Percentiles rank a stretch among this genome's conserved stretches.
These are phyloP conservation scores for Stictocephala bisonia DNA, from an alignment of 2,888 invertebrate species.

Conservation along the genomic window DNA sequence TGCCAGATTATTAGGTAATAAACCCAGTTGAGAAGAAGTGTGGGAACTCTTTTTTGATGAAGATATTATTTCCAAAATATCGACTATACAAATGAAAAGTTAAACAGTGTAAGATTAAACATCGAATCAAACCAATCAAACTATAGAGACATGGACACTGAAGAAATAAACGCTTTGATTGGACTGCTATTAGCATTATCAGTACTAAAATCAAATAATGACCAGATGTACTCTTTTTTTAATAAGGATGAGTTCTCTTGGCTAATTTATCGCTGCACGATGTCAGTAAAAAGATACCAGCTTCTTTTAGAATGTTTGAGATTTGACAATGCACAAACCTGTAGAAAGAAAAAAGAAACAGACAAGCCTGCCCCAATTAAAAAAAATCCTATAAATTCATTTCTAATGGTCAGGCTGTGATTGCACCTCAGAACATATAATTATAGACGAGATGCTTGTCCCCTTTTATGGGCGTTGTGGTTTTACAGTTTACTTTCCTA, in stretches of 20 bases:
- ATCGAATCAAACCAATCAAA: no score
- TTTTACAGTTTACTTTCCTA: slow-evolving; percentile 37
- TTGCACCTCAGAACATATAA: slow-evolving; percentile 12
- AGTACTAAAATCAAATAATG: slow-evolving; percentile 24
- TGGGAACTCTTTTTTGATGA: no score
- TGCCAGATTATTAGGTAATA: no score
- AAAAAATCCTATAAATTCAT: slow-evolving; percentile 33
- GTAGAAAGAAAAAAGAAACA: neutral
- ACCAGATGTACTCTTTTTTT: slow-evolving; percentile 16
- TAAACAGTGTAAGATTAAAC: no score
- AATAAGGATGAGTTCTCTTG: slow-evolving; percentile 14
- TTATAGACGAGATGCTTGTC: slow-evolving; percentile 24
- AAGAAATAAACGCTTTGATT: slow-evolving; percentile 25
- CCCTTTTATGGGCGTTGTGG: slow-evolving; percentile 8
- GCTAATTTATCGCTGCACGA: slow-evolving; percentile 9
- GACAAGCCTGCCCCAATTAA: slow-evolving; percentile 46
- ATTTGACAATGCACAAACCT: slow-evolving; percentile 27
- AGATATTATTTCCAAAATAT: no score
- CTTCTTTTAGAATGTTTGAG: slow-evolving; percentile 10
- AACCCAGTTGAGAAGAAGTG: no score
- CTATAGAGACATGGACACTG: slow-evolving; percentile 16
- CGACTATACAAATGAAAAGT: no score
- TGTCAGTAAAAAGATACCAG: slow-evolving; percentile 24
- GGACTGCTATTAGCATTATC: slow-evolving; percentile 6
- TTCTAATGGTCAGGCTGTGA: slow-evolving; percentile 28